Conservation (phyloP, 1,140 invertebrate species). For the Solenopsis invicta region DNA sequence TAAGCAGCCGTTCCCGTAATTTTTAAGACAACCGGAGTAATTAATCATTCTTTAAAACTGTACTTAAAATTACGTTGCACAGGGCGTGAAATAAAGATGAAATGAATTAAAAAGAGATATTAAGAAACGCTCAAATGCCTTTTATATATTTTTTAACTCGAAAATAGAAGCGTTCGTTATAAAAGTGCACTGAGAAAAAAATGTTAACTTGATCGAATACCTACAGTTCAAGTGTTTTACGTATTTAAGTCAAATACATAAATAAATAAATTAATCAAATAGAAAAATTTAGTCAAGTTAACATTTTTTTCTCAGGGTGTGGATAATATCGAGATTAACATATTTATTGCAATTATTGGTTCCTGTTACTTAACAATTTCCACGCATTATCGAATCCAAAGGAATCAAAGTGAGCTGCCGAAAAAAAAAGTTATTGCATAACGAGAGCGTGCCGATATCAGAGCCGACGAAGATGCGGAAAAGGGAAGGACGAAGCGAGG, state of each 20-base stretch:
- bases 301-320: too few relatives aligned
- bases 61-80: constrained; percentile 31
- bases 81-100: constrained; percentile 13
- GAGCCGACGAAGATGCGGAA: background rate
- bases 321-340: background rate
- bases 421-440: background rate
- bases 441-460: background rate
- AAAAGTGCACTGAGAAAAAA: background rate
- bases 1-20: constrained; percentile 34
- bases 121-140: background rate
- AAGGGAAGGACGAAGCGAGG: background rate
- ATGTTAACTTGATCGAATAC: too few relatives aligned
- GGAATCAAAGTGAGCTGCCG: background rate
- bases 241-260: too few relatives aligned
- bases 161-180: background rate
- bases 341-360: background rate
- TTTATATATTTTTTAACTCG: background rate
- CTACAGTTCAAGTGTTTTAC: too few relatives aligned
- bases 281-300: too few relatives aligned
- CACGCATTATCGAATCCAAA: background rate
- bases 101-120: constrained; percentile 21
- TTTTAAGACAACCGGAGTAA: constrained; percentile 41
- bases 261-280: too few relatives aligned
- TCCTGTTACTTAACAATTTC: background rate
- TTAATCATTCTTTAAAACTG: constrained; percentile 36